phyloP scores from a whole-genome alignment of 2,888 invertebrate species.

The Heliconius charithonia region DNA sequence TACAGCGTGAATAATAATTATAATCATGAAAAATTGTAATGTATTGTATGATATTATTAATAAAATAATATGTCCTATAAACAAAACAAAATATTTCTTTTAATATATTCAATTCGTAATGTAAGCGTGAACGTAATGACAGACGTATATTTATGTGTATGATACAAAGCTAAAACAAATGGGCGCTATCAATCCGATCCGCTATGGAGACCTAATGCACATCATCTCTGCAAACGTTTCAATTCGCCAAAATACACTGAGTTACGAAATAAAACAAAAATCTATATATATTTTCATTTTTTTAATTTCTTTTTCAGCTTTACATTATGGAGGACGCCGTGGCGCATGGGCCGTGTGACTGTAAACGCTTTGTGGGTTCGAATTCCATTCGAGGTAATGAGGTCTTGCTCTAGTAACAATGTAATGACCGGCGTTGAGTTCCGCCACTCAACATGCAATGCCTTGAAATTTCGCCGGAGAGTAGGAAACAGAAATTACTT shows the following conservation, averaged over 20 bases:
- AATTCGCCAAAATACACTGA: constrained; percentile 55
- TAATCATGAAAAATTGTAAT: too few relatives aligned
- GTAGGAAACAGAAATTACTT: neutral
- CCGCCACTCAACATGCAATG: neutral
- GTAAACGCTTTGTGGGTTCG: neutral
- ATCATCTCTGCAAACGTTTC: constrained; percentile 75
- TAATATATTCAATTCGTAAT: neutral
- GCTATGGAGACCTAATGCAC: constrained; percentile 76
- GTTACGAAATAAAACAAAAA: constrained; percentile 40
- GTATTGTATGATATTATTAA: too few relatives aligned
- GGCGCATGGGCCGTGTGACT: neutral
- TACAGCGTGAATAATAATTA: too few relatives aligned
- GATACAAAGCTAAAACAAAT: constrained; percentile 69
- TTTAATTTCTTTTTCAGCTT: too few relatives aligned
- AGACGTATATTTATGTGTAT: constrained; percentile 52
- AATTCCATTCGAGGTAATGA: neutral
- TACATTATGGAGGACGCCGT: neutral
- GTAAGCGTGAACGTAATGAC: constrained; percentile 14
- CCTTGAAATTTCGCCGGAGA: neutral
- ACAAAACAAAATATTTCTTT: neutral
- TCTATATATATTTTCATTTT: too few relatives aligned
- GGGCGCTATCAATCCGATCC: constrained; percentile 67
- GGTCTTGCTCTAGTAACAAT: neutral
- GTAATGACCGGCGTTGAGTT: neutral
- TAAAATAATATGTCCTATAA: neutral